Base-by-base conservation (phyloP, 2,888 invertebrate species). In the Oxyteleia sp. region DNA sequence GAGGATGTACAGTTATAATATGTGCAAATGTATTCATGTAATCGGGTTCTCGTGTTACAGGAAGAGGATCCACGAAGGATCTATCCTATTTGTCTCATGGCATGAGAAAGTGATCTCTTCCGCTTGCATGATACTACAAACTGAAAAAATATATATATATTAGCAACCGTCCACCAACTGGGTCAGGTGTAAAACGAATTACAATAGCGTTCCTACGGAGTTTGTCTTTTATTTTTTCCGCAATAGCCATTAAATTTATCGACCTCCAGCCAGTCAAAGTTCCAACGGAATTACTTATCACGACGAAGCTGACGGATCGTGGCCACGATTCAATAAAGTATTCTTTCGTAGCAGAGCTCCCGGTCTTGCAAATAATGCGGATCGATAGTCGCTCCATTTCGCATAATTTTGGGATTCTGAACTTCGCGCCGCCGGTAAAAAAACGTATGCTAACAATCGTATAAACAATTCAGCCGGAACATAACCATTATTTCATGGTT, bases 261-360 rank as follows among this genome's bases (percentile, higher is more conserved):
- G 51, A 66, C 41, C 53, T 51, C 41, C 38, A 53, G 41, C 66
- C 15, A 66, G 53, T n/a, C 35, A 49, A 53, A 16, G 26, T 51
- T 53, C 38, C 66, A 15, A 51, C 35, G 32, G 18, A 64, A 64
- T 15, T 23, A 47, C 47, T 63, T 63, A 47, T 18, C 20, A 18
- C 18, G 18, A 11, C 10, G 18, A 16, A 10, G 4, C 16, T 47
- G 47, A 47, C 41, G 41, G 7, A 41, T 41, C 41, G 41, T 35
- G 10, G 11, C 35, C 35, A 35, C 35, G 35, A 4, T 41, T 41
- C 15, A 41, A 41, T 41, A 41, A 41, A 41, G 15, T 13, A 41
- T 41, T 41, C 41, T 41, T 41, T 41, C 41, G 41, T 13, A 13
- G 1, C 13, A 1, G 41, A 41, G 41, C 41, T 13, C 13, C 2